A percentile compares a stretch with the other conserved stretches of the same genome.
Evolutionary conservation across 2,113 vertebrate species (phyloP).

Genomic region (Isichthys henryi): DNA sequence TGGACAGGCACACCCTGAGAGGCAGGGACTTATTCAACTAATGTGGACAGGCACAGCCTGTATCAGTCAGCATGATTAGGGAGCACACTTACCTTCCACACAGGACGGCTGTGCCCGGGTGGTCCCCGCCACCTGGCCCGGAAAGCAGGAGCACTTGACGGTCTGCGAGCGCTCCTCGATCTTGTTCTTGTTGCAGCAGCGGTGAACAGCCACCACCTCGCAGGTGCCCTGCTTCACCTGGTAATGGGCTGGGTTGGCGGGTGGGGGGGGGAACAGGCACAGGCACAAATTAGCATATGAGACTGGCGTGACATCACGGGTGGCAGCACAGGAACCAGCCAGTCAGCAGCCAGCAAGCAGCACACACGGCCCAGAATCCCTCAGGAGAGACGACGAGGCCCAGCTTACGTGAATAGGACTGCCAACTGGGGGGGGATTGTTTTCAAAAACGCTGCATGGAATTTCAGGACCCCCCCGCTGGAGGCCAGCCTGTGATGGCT

Average conservation of each 20-base stretch:
- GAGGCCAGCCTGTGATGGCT: not conserved
- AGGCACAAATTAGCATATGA: not conserved
- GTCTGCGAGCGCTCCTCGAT: slow-evolving; percentile 94
- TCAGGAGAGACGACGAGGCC: not conserved
- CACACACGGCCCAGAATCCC: not conserved
- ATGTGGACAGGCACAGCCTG: too few relatives aligned
- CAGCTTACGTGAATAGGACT: not conserved
- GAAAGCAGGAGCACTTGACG: slow-evolving; percentile 94
- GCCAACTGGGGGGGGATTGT: not conserved
- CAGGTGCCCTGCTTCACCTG: slow-evolving; percentile 92
- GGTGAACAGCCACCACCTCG: slow-evolving; percentile 86
- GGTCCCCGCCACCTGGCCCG: slow-evolving; percentile 89
- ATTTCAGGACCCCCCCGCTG: not conserved
- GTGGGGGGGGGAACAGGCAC: not conserved
- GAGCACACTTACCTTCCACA: slow-evolving; percentile 78
- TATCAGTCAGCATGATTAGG: not conserved
- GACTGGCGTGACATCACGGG: not conserved
- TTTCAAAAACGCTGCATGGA: not conserved
- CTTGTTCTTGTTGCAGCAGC: slow-evolving; percentile 96
- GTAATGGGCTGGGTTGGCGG: slow-evolving; percentile 63
- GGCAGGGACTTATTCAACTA: too few relatives aligned
- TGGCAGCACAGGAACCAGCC: not conserved
- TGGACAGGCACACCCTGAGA: too few relatives aligned
- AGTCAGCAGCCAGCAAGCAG: not conserved
- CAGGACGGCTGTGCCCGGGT: slow-evolving; percentile 85